Conservation (phyloP, 2,888 invertebrate genomes). For the Slavum lentiscoides region DNA sequence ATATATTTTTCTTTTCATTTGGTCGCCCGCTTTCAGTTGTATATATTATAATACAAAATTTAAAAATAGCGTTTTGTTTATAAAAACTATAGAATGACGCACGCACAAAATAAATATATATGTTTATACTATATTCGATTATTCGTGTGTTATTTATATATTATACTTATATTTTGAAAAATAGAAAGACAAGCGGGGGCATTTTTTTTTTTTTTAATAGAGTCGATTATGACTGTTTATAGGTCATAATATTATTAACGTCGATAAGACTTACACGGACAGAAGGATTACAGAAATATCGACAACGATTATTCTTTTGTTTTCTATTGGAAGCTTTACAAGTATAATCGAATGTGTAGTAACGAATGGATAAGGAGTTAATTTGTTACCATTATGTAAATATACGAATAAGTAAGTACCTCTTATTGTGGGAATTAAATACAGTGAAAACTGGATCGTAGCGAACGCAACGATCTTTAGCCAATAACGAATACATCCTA, state of each 20-base stretch:
- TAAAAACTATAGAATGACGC: too few relatives aligned
- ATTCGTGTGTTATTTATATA: too few relatives aligned
- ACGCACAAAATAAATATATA: too few relatives aligned
- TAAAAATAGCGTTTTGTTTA: too few relatives aligned
- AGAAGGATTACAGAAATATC: not conserved
- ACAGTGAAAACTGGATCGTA: conserved; percentile 15
- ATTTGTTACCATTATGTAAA: not conserved
- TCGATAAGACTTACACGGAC: not conserved
- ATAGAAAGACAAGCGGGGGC: too few relatives aligned
- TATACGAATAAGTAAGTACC: too few relatives aligned
- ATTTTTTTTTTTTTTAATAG: not conserved
- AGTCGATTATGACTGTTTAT: not conserved
- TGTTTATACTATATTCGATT: too few relatives aligned
- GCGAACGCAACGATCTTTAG: not conserved
- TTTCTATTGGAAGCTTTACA: conserved; percentile 23
- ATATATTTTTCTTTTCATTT: too few relatives aligned
- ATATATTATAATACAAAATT: too few relatives aligned
- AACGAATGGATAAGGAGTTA: conserved; percentile 5
- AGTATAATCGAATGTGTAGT: not conserved
- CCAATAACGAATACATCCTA: not conserved
- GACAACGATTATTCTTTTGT: not conserved
- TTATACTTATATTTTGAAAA: too few relatives aligned
- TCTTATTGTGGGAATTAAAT: too few relatives aligned
- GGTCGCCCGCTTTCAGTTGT: too few relatives aligned
- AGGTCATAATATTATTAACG: conserved; percentile 3